phyloP scores from a whole-genome alignment of 2,888 invertebrate species.

The Drosophila peninsularis region DNA sequence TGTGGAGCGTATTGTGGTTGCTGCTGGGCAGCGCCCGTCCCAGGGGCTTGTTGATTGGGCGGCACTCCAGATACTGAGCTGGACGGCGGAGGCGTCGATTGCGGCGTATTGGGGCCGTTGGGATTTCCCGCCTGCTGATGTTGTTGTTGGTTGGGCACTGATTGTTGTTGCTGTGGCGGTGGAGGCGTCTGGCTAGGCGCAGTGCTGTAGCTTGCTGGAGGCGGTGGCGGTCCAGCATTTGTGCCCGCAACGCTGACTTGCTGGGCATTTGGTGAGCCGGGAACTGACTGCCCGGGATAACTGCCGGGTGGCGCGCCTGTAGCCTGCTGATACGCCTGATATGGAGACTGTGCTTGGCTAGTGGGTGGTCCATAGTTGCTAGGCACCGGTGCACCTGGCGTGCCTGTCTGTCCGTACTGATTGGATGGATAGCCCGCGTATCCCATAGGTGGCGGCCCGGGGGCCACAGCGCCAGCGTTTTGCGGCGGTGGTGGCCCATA shows the following conservation, averaged over 20 bases:
- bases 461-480: slow-evolving; percentile 46
- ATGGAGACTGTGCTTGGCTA: slow-evolving; percentile 83
- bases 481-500: slow-evolving; percentile 78
- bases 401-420: slow-evolving; percentile 63
- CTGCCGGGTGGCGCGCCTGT: slow-evolving; percentile 71
- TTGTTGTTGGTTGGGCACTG: slow-evolving; percentile 82
- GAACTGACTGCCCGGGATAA: slow-evolving; percentile 79
- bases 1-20: slow-evolving; percentile 67
- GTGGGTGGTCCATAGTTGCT: slow-evolving; percentile 85
- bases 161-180: slow-evolving; percentile 74
- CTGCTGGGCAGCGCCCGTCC: slow-evolving; percentile 50
- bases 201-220: slow-evolving; percentile 84
- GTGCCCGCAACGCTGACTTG: slow-evolving; percentile 72
- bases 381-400: slow-evolving; percentile 73
- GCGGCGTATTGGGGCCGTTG: slow-evolving; percentile 77
- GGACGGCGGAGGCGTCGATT: slow-evolving; percentile 76
- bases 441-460: slow-evolving; percentile 77
- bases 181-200: slow-evolving; percentile 85
- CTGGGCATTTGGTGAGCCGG: slow-evolving; percentile 67
- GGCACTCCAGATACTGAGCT: slow-evolving; percentile 51
- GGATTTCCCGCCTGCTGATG: slow-evolving; percentile 66
- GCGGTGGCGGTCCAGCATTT: slow-evolving; percentile 69
- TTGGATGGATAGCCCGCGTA: slow-evolving; percentile 72
- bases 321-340: slow-evolving; percentile 84
- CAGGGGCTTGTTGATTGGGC: slow-evolving; percentile 62